Percentiles rank a stretch among this genome's conserved stretches.
Conservation (phyloP, 2,888 invertebrate species). For the Caenorhabditis parvicauda region DNA sequence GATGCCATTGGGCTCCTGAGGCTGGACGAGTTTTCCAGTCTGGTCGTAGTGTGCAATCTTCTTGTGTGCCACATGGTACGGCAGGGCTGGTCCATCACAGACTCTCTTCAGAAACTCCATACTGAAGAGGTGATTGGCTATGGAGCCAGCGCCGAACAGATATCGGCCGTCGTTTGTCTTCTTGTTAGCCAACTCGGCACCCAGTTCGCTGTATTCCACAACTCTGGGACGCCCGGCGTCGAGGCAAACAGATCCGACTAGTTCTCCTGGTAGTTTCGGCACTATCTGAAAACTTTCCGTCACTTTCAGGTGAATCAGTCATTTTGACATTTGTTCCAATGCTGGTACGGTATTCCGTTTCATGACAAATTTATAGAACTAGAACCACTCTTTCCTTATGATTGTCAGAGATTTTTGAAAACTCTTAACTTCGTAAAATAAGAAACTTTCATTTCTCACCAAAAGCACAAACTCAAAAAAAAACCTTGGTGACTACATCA, state of each 20-base stretch:
- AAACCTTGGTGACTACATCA: conserved; percentile 75
- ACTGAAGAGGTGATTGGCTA: conserved; percentile 96
- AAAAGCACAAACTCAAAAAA: too few relatives aligned
- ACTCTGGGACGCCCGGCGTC: conserved; percentile 64
- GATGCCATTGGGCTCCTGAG: conserved; percentile 85
- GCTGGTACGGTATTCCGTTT: too few relatives aligned
- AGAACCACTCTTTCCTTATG: too few relatives aligned
- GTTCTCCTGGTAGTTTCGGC: conserved; percentile 29
- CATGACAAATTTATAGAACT: too few relatives aligned
- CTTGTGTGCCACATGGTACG: conserved; percentile 92
- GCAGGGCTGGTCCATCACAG: conserved; percentile 73
- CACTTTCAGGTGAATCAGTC: background rate
- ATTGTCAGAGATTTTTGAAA: too few relatives aligned
- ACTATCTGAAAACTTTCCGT: conserved; percentile 20
- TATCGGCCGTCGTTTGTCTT: conserved; percentile 70
- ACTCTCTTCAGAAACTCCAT: conserved; percentile 75
- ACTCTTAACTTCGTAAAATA: too few relatives aligned
- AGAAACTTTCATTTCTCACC: too few relatives aligned
- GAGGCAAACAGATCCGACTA: conserved; percentile 38
- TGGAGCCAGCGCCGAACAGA: conserved; percentile 90
- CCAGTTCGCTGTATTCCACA: conserved; percentile 95
- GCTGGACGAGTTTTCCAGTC: conserved; percentile 68
- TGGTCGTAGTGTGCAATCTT: conserved; percentile 83
- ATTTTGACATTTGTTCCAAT: too few relatives aligned
- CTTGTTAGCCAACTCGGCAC: conserved; percentile 78